These are phyloP conservation scores for Calliopum simillimum DNA, from an alignment of 2,888 invertebrate genomes.

Conservation along the genomic window DNA sequence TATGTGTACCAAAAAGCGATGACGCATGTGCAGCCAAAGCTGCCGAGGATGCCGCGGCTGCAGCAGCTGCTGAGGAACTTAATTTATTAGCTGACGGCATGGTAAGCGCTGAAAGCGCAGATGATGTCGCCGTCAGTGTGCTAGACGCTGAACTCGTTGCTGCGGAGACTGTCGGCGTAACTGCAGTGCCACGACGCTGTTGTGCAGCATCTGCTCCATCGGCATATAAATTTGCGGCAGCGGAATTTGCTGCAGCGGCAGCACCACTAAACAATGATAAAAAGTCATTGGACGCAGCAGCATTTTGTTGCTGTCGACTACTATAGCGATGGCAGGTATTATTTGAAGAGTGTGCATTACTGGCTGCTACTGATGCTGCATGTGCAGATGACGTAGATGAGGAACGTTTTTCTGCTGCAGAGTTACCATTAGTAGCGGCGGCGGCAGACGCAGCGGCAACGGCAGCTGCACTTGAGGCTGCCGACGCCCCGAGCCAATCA, in stretches of 20 bases:
- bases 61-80: constrained; percentile 45
- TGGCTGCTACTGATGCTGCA: constrained; percentile 45
- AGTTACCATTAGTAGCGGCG: constrained; percentile 41
- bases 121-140: constrained; percentile 38
- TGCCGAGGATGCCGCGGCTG: constrained; percentile 47
- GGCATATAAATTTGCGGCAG: constrained; percentile 47
- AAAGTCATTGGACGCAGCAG: constrained; percentile 56
- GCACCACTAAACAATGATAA: constrained; percentile 50
- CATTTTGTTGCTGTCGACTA: constrained; percentile 39
- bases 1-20: constrained; percentile 36
- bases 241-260: constrained; percentile 40
- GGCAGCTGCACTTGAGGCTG: constrained; percentile 19
- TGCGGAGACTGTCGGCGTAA: constrained; percentile 44
- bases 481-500: constrained; percentile 50
- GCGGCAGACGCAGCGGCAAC: constrained; percentile 24
- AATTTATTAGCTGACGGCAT: constrained; percentile 45
- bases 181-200: constrained; percentile 36
- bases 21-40: constrained; percentile 45
- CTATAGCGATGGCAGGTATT: constrained; percentile 44
- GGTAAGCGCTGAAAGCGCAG: constrained; percentile 47
- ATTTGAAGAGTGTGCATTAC: constrained; percentile 25
- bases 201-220: constrained; percentile 30
- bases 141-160: constrained; percentile 47
- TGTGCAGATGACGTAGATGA: constrained; percentile 42
- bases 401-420: constrained; percentile 42